Base-by-base conservation (phyloP, 1,140 invertebrate species). In the Battus philenor region DNA sequence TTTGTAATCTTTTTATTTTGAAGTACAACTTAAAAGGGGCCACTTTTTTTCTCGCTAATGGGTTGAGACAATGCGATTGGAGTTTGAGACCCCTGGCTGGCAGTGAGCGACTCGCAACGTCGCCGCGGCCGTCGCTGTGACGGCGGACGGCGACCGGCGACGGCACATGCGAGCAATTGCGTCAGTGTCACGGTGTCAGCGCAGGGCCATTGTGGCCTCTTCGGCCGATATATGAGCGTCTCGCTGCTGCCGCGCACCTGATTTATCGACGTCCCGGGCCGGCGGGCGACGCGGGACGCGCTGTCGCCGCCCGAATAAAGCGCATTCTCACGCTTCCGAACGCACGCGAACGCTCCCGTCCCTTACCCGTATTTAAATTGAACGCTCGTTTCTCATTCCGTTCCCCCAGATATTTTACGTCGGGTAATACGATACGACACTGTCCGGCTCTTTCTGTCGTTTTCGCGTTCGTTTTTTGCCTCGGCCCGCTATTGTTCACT, bases 371-470 rank as follows among this genome's bases (percentile, higher is more conserved):
- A 79, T 80, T 80, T 84, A 81, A 81, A 82, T 79, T 63, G 68
- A 71, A 63, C 67, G 73, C 65, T 74, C 76, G 75, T 85, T 81
- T 85, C 78, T 85, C 78, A 82, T 85, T 82, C 78, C 70, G 57
- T 72, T 79, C 71, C 76, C 74, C 78, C 75, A 78, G 80, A 84
- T 82, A 84, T 82, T 84, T 84, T 82, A 84, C 78, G 80, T 81
- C 76, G 68, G 65, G 81, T 85, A 85, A 85, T 79, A 82, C 81
- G 81, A 85, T 82, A 85, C 81, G 69, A 81, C 76, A 82, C 81
- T 81, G 81, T 81, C 78, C 81, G 81, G 78, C 76, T 74, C 71
- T 76, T 84, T 84, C 74, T 84, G 70, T 67, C 61, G 70, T 80
- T 80, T 74, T 78, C 74, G 63, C 68, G 51, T 61, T 77, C 68